Conservation (phyloP, 2,888 invertebrate genomes). For the Dynastes hyllus region DNA sequence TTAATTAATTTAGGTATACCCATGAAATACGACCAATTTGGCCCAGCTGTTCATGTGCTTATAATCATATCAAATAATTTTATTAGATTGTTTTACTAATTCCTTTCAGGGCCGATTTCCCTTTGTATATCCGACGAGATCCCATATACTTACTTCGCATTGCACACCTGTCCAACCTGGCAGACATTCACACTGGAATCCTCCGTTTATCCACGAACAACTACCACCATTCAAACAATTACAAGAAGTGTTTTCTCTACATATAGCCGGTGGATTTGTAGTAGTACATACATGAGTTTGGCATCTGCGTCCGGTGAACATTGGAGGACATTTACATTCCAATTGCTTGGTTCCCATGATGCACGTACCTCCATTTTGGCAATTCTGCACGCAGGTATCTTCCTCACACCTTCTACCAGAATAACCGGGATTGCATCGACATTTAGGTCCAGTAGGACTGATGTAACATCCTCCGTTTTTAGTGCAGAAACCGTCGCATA, state of each 20-base stretch:
- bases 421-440: constrained; percentile 67
- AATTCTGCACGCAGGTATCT: constrained; percentile 75
- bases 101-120: too few relatives aligned
- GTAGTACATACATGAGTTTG: constrained; percentile 73
- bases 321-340: constrained; percentile 71
- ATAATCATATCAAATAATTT: too few relatives aligned
- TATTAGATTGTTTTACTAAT: too few relatives aligned
- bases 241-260: constrained; percentile 62
- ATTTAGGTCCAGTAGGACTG: constrained; percentile 58
- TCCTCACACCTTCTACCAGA: constrained; percentile 77
- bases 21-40: too few relatives aligned
- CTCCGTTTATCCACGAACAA: constrained; percentile 71
- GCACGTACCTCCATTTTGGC: constrained; percentile 76
- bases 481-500: constrained; percentile 63
- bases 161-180: constrained; percentile 74
- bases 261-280: constrained; percentile 62
- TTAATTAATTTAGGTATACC: too few relatives aligned
- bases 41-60: too few relatives aligned
- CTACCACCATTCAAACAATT: constrained; percentile 74
- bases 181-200: constrained; percentile 74
- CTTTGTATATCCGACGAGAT: too few relatives aligned
- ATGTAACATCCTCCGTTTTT: constrained; percentile 63
- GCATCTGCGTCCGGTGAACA: constrained; percentile 72
- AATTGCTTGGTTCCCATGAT: constrained; percentile 67
- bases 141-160: constrained; percentile 71